Evolutionary conservation across 1,140 invertebrate genomes (phyloP), one percentile per base, ranked within the genome.

Genomic region (Sinonovacula constricta): DNA sequence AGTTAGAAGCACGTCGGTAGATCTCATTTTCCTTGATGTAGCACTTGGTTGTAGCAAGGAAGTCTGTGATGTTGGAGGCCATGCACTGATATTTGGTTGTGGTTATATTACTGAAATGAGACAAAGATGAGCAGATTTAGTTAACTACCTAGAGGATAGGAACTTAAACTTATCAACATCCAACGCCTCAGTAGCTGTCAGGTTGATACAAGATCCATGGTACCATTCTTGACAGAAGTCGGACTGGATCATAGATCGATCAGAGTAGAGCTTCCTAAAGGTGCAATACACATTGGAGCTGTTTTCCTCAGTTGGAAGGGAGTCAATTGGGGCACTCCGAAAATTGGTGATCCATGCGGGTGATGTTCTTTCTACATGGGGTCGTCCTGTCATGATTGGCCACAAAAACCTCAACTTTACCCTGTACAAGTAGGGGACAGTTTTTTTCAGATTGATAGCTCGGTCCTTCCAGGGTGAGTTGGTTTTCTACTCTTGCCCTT

Each of bases 391-490:
- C 66, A 54, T 68, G 66, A 36, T 54, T 68, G 1, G 15, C 3
- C 3, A 54, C 49, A 14, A 54, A 54, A 14, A 31, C 18, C 49
- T 30, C 28, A 68, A 68, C 22, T 31, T 53, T 3, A 68, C 51
- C 45, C 49, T 12, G 30, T 54, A 54, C 10, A 68, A n/a, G 18
- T 30, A 54, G 1, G 51, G 26, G 15, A 51, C 5, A 14, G 56
- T 30, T 51, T 54, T 53, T 22, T 68, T 68, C 3, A 5, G 15
- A 1, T 54, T 30, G 5, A 68, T 34, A 33, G 45, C 66, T 56
- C 45, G 45, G 4, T 51, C 66, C 30, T 68, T 68, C 51, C 49
- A 68, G 2, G 66, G 66, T n/a, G n/a, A n/a, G n/a, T n/a, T n/a
- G n/a, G n/a, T n/a, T n/a, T n/a, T n/a, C n/a, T n/a, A n/a, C n/a